Evolutionary conservation across 2,113 vertebrate species (phyloP).

Genomic region (Tyrannus savana): DNA sequence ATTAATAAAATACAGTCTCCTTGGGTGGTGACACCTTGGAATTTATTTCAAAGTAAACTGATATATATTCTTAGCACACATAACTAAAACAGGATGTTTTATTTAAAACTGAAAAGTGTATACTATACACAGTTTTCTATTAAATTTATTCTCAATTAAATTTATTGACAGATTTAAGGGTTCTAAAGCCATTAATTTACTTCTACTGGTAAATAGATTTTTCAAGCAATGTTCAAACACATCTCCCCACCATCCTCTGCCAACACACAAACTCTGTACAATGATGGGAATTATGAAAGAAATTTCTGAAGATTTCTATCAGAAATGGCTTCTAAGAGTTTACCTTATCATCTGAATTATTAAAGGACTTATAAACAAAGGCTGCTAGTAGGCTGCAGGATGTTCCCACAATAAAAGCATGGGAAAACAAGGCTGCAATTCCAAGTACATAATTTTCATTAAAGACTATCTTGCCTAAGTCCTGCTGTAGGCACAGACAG

Average conservation of each 20-base stretch:
- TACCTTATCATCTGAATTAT: not conserved
- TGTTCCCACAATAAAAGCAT: not conserved
- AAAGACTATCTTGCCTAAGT: not conserved
- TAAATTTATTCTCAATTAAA: not conserved
- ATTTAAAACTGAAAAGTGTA: not conserved
- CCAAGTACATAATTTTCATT: not conserved
- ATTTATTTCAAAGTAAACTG: not conserved
- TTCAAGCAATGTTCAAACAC: not conserved
- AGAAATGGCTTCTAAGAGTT: not conserved
- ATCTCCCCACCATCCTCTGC: not conserved
- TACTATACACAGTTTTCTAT: not conserved
- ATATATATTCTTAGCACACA: not conserved
- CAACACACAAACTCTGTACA: not conserved
- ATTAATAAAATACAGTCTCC: conserved; percentile 39
- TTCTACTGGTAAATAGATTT: not conserved
- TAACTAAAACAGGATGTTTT: not conserved
- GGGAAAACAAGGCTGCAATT: not conserved
- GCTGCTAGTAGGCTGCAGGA: too few relatives aligned
- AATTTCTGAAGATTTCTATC: not conserved
- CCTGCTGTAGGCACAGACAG: rapidly evolving
- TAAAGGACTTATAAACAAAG: not conserved
- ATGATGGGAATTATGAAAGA: not conserved
- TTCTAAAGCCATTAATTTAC: not conserved
- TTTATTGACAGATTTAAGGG: not conserved
- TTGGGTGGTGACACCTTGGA: not conserved